A percentile compares a stretch with the other conserved stretches of the same genome.
These are phyloP conservation scores for Siphonodentalium dalli DNA, from an alignment of 2,888 invertebrate species.

Conservation along the genomic window DNA sequence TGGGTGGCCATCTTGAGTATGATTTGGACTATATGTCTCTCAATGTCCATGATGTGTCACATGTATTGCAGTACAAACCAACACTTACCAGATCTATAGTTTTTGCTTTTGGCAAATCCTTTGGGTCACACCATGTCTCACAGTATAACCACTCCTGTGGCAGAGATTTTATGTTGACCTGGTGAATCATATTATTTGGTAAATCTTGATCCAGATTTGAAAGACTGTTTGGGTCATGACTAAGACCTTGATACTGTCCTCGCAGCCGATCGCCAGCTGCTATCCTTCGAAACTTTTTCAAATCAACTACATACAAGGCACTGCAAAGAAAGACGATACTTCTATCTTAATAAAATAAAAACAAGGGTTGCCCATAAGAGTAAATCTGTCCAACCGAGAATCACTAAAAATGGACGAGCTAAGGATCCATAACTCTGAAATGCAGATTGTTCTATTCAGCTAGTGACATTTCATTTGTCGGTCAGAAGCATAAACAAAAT, in stretches of 20 bases:
- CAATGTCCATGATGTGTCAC: too few species aligned
- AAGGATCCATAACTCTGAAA: not conserved
- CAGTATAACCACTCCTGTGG: conserved; percentile 99
- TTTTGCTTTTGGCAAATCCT: conserved; percentile 87
- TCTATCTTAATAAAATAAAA: not conserved
- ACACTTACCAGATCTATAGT: conserved; percentile 90
- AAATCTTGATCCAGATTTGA: conserved; percentile 94
- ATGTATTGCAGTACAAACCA: not conserved
- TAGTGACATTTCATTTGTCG: too few species aligned
- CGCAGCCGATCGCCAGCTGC: conserved; percentile 97
- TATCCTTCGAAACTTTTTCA: conserved; percentile 93
- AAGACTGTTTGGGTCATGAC: conserved; percentile 98
- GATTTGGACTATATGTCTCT: too few species aligned
- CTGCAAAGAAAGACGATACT: conserved; percentile 71
- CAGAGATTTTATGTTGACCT: conserved; percentile 90
- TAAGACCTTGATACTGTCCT: conserved; percentile 98
- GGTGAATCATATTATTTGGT: conserved; percentile 99
- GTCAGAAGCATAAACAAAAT: too few species aligned
- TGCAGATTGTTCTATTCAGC: too few species aligned
- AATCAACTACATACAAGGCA: conserved; percentile 96
- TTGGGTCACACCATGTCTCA: conserved; percentile 98
- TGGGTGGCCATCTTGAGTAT: not conserved
- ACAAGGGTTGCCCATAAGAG: not conserved
- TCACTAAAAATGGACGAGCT: not conserved
- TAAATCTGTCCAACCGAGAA: not conserved